phyloP scores from a whole-genome alignment of 1,140 invertebrate species.

The Drosophila setifemur region DNA sequence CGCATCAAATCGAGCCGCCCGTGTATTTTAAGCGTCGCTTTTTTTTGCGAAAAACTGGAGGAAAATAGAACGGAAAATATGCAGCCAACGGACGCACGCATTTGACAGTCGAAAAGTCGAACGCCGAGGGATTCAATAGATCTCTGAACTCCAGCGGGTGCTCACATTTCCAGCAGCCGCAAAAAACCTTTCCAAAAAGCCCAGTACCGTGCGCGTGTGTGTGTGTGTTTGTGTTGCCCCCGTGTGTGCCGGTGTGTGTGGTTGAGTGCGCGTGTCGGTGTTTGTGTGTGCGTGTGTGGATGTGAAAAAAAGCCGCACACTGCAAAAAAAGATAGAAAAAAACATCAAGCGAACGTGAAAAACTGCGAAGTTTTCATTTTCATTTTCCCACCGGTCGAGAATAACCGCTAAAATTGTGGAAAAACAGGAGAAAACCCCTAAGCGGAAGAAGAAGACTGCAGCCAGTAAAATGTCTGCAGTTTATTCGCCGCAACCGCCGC shows the following conservation, averaged over 20 bases:
- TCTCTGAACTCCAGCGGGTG: background rate
- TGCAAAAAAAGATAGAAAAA: slow-evolving; percentile 34
- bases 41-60: slow-evolving; percentile 59
- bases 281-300: slow-evolving; percentile 39
- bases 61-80: slow-evolving; percentile 63
- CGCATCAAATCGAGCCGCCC: slow-evolving; percentile 31
- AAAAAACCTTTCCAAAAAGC: background rate
- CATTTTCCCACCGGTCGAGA: slow-evolving; percentile 57
- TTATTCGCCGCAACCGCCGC: slow-evolving; percentile 83
- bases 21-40: slow-evolving; percentile 70
- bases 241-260: slow-evolving; percentile 4
- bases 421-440: slow-evolving; percentile 82
- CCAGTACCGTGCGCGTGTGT: slow-evolving; percentile 3
- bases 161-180: background rate
- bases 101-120: background rate
- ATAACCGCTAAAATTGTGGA: slow-evolving; percentile 83
- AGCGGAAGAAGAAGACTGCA: slow-evolving; percentile 82
- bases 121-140: background rate
- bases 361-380: slow-evolving; percentile 25
- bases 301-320: slow-evolving; percentile 69
- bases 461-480: slow-evolving; percentile 84
- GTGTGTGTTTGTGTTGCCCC: slow-evolving; percentile 21
- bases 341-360: slow-evolving; percentile 11
- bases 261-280: background rate
- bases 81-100: slow-evolving; percentile 11